Base-by-base conservation (phyloP, 2,797 vertebrate genomes). In the Sebastolobus altivelis region DNA sequence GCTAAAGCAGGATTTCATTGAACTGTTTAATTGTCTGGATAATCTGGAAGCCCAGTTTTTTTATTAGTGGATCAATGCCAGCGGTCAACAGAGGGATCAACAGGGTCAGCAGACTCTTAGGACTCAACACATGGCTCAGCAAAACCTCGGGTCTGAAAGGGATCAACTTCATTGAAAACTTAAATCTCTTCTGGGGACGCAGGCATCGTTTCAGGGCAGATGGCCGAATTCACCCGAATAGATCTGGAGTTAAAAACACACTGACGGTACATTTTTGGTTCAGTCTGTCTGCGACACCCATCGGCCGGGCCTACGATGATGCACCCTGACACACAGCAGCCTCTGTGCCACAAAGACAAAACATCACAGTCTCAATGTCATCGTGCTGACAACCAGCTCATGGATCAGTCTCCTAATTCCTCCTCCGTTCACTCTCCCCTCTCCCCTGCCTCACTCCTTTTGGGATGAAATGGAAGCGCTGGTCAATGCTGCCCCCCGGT, bases 321-420 rank as follows among this genome's bases (percentile, higher is more conserved):
- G 35, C 69, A 66, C 31, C 62, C 54, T 72, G 76, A 72, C 68
- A 65, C 37, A 59, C 11, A 65, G 22, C 61, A 31, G 55, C 55
- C 22, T 13, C 9, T 20, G 3, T 5, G 22, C 29, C 37, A 72
- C n/a, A 5, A n/a, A 43, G 20, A 56, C 59, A 56, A 46, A 65
- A 52, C 77, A 72, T 49, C 61, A 58, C 68, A 22, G 33, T 56
- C 68, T 65, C 37, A 71, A 27, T 72, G 76, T 78, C 67, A 65
- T n/a, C 7, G 8, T 69, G 65, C 31, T 75, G 65, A 69, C 71
- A 80, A 46, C 14, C 56, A 61, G 65, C n/a, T 16, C 59, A 58
- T 49, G 46, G 65, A 70, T 70, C 59, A 49, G n/a, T 61, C 49
- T n/a, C n/a, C 65, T 62, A 59, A 79, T 71, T 75, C 38, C 40